Base-by-base conservation (phyloP, 2,797 vertebrate species). In the Enteromius trimaculatus region DNA sequence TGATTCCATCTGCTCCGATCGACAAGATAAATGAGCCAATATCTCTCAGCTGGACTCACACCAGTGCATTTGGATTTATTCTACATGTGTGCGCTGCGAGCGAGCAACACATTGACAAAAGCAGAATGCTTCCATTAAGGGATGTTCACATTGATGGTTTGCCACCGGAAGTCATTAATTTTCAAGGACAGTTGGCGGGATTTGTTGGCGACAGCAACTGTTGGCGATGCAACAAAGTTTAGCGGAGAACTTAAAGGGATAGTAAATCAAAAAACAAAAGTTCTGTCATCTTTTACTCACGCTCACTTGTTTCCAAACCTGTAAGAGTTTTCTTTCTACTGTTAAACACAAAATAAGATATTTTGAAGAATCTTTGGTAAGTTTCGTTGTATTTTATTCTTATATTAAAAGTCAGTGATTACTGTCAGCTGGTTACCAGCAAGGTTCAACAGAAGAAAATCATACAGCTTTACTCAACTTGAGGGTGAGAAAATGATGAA, bases 11-110 rank as follows among this genome's bases (percentile, higher is more conserved):
- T 79, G 80, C 70, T 86, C 85, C 77, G 51, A 86, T 81, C 29
- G 47, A 77, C 80, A 89, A 91, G 93, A 93, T 93, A 93, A 92
- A 94, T 93, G 92, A 83, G 65, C 16, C 65, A 71, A 51, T 62
- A 60, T 78, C 65, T 77, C 75, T 69, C 74, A 77, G 75, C 65
- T 83, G 74, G 81, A 83, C 81, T 78, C 78, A 58, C 49, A 80
- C 74, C 75, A 69, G 65, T 70, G 53, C 51, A 70, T 77, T 69
- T 83, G 64, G 62, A 58, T 83, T 81, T 84, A 70, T 79, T 49
- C 39, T 84, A 53, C 44, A 51, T 60, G 69, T 76, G 58, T 75
- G 68, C 3, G 34, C 49, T 68, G 62, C 55, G 44, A 68, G 47
- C 34, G 19, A 76, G 4, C 21, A 37, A 69, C 23, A 58, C 39